phyloP scores from a whole-genome alignment of 2,888 invertebrate species.

The Mechanitis messenoides region DNA sequence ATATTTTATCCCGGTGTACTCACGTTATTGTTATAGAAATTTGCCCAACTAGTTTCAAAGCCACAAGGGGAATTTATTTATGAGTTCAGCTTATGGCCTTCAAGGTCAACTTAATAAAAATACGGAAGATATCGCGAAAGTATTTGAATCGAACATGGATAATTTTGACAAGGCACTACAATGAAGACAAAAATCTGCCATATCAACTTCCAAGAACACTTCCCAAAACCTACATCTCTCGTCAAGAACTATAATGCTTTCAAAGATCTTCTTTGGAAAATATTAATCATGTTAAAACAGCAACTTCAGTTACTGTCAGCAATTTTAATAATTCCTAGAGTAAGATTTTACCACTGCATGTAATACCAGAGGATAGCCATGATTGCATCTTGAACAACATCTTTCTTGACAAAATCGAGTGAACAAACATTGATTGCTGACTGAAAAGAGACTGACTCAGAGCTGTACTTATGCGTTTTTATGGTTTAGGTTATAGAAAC shows the following conservation, averaged over 20 bases:
- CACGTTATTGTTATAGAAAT: too few species aligned
- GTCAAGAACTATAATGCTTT: neutral
- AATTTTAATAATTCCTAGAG: constrained; percentile 7
- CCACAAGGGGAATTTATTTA: too few species aligned
- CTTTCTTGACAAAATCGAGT: neutral
- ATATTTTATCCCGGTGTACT: too few species aligned
- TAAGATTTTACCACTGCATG: constrained; percentile 12
- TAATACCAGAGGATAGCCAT: constrained; percentile 5
- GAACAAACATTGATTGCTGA: neutral
- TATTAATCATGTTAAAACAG: constrained; percentile 5
- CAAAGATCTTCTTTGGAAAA: constrained; percentile 8
- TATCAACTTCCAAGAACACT: neutral
- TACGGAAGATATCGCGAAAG: constrained; percentile 4
- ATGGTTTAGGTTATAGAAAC: too few species aligned
- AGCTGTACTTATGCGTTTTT: too few species aligned
- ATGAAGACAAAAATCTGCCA: neutral
- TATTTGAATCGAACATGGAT: constrained; percentile 3
- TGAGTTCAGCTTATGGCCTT: neutral
- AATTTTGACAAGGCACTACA: neutral
- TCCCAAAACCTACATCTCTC: neutral
- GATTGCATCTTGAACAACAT: constrained; percentile 1
- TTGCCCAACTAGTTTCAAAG: too few species aligned
- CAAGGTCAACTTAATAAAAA: constrained; percentile 1
- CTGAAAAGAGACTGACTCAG: too few species aligned
- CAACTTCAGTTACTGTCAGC: constrained; percentile 5